Evolutionary conservation across 2,797 vertebrate genomes (phyloP), one percentile per base, ranked within the genome.

Genomic region (Squalus acanthias): DNA sequence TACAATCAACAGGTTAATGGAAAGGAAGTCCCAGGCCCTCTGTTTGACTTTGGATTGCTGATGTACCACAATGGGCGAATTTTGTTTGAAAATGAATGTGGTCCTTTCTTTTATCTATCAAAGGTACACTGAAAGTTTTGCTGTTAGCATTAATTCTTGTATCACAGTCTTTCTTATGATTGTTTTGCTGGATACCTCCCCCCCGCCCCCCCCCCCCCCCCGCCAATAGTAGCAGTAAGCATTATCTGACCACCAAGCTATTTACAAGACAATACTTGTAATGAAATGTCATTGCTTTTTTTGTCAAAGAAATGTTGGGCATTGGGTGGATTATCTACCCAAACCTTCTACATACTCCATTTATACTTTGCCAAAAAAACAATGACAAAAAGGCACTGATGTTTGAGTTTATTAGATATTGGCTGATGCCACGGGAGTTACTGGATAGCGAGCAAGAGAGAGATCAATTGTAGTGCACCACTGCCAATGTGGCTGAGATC

Each of bases 11-110:
- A 97, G 96, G 82, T 97, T 33, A 97, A 98, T 93, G 98, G 98
- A 79, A 98, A 97, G 85, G 97, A 98, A 97, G 97, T 97, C 87
- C 98, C 98, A 2, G 98, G 98, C 6, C 98, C 98, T 3, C 97
- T 98, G 89, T 98, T 98, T 97, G 98, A 98, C 97, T 98, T 98
- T 96, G 98, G 98, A 76, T 97, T 98, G 50, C 97, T 98, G 72
- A 98, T 98, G 97, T 98, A 98, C 97, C 98, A 98, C 97, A 98
- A 98, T 97, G 98, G 97, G 96, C 97, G 97, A 96, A 96, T 57
- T 0, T 96, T 98, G 20, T 97, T 97, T 96, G 96, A 98, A 96
- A 98, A 97, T 96, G 92, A 97, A 96, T 98, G 98, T 96, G 98
- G 98, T 7, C 98, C 98, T 1, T 98, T 98, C 97, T 98, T 98